These are phyloP conservation scores for Xestia ashworthii DNA, from an alignment of 2,888 invertebrate genomes.

Conservation along the genomic window DNA sequence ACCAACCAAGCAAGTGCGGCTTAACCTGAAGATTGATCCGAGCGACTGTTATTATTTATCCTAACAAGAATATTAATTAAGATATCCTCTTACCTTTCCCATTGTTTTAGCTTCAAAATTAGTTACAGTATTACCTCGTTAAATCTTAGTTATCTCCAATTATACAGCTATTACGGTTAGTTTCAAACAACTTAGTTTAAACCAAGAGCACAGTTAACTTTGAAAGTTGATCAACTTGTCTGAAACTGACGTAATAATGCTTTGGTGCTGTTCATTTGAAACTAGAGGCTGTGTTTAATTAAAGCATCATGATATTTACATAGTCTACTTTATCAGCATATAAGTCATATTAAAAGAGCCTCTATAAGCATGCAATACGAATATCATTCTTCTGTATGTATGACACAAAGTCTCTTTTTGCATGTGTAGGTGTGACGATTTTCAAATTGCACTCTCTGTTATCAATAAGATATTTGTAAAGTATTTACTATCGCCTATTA, in stretches of 20 bases:
- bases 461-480: too few species aligned
- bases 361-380: background rate
- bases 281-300: background rate
- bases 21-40: too few species aligned
- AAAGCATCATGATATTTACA: background rate
- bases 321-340: background rate
- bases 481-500: too few species aligned
- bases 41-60: too few species aligned
- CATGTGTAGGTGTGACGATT: too few species aligned
- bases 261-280: background rate
- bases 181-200: constrained; percentile 22
- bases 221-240: constrained; percentile 29
- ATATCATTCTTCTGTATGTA: too few species aligned
- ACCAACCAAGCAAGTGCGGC: too few species aligned
- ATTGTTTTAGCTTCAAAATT: constrained; percentile 10
- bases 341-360: background rate
- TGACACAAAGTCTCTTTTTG: too few species aligned
- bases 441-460: too few species aligned
- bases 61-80: background rate
- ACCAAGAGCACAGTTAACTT: constrained; percentile 17
- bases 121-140: constrained; percentile 31
- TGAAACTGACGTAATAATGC: constrained; percentile 26
- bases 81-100: background rate
- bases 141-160: constrained; percentile 38
- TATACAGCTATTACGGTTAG: constrained; percentile 32